phyloP scores from a whole-genome alignment of 2,113 vertebrate genomes.

The Xiphophorus maculatus region DNA sequence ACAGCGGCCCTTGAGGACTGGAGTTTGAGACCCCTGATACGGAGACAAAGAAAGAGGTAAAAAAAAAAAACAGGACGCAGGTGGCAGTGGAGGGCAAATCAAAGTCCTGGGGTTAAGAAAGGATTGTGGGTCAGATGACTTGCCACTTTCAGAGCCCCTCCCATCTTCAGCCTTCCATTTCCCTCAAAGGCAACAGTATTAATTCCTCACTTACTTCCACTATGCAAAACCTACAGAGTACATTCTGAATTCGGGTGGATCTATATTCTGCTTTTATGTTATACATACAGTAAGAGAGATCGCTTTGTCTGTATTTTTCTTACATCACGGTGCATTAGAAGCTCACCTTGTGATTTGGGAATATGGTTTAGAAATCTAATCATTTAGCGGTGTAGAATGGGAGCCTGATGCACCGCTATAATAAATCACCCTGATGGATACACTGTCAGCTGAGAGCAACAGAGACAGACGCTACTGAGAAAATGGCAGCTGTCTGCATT shows the following conservation, averaged over 20 bases:
- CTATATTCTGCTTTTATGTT: background rate
- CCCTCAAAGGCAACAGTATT: constrained; percentile 51
- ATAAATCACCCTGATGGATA: constrained; percentile 76
- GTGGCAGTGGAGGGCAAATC: constrained; percentile 63
- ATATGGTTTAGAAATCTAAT: constrained; percentile 25
- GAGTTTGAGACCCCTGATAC: no score
- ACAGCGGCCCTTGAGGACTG: no score
- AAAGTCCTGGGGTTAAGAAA: constrained; percentile 70
- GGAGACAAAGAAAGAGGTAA: constrained; percentile 37
- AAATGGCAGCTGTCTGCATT: constrained; percentile 67
- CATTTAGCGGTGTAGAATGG: constrained; percentile 41
- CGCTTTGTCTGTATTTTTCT: background rate
- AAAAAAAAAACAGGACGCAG: constrained; percentile 28
- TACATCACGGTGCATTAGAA: constrained; percentile 8
- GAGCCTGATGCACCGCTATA: constrained; percentile 36
- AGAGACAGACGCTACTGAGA: constrained; percentile 48
- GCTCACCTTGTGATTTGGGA: constrained; percentile 4
- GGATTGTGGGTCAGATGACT: constrained; percentile 73
- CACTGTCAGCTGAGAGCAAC: constrained; percentile 62
- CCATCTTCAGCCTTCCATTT: constrained; percentile 42
- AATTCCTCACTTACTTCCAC: constrained; percentile 44
- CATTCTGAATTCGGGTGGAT: background rate
- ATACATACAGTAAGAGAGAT: background rate
- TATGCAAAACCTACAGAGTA: constrained; percentile 19
- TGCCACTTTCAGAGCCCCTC: constrained; percentile 38